Base-by-base conservation (phyloP, 2,888 invertebrate species). In the Drosophila basisetae region DNA sequence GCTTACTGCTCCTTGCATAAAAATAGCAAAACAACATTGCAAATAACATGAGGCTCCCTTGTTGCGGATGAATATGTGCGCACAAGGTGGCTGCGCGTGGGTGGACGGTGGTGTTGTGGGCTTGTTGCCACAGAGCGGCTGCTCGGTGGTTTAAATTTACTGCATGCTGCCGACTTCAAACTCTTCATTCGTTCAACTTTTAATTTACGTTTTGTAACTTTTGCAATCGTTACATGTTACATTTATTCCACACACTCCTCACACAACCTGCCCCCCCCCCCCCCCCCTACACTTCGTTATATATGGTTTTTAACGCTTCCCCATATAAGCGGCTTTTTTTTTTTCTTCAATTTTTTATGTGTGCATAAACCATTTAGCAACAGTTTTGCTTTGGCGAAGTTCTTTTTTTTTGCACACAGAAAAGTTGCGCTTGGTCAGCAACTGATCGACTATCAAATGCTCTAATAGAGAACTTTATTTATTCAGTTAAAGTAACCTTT, bases 141-240 rank as follows among this genome's bases (percentile, higher is more conserved):
- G 28, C 33, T 13, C 59, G 50, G 62, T 66, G 56, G 73, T 77
- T 77, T 63, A 65, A 77, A 77, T 77, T 81, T 73, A 78, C 74
- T 61, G 35, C 60, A 61, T 13, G 37, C 31, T 25, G 43, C 47
- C 33, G 39, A 54, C 56, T 53, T 68, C 77, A 84, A 84, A 80
- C 88, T 85, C 88, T 88, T 78, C 85, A 85, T 83, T 85, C 83
- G 73, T 85, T 85, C 82, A 90, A 90, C 90, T 90, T 90, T 90
- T 90, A 86, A 86, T 85, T 85, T 88, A 90, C 90, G 88, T 83
- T 85, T 90, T 90, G 80, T 84, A 85, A 85, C 90, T 86, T 86
- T 90, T 82, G 84, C 90, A 86, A 86, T 90, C 83, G 88, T 86
- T 86, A 86, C 90, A 90, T 82, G 90, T 85, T 75, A 85, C 90